Conservation (phyloP, 92 coral and sea anemone species). For the Epizoanthus stellaris region DNA sequence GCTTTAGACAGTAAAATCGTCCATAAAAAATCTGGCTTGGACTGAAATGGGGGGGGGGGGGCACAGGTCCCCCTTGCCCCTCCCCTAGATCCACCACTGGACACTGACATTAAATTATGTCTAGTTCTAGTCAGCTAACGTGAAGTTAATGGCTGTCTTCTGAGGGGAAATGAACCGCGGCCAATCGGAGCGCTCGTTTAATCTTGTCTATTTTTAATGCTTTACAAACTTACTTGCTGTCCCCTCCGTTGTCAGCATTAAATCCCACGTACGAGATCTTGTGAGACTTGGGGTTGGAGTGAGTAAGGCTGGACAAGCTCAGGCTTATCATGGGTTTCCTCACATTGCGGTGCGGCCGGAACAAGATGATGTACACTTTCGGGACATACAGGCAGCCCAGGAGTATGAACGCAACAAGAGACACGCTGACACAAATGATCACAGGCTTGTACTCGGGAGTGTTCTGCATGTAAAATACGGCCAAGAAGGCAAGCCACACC, state of each 20-base stretch:
- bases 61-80: too few species aligned
- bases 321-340: slow-evolving; percentile 76
- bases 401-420: slow-evolving; percentile 89
- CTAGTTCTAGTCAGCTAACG: too few species aligned
- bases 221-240: slow-evolving; percentile 61
- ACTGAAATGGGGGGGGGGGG: too few species aligned
- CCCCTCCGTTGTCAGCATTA: slow-evolving; percentile 42
- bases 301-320: slow-evolving; percentile 91
- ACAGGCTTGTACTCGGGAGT: slow-evolving; percentile 72
- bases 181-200: neutral
- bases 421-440: slow-evolving; percentile 85
- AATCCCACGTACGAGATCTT: slow-evolving; percentile 71
- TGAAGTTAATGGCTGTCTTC: too few species aligned
- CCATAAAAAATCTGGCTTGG: too few species aligned
- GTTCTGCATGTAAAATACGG: slow-evolving; percentile 86
- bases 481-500: slow-evolving; percentile 92
- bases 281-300: slow-evolving; percentile 57
- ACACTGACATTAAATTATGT: too few species aligned
- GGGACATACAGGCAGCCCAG: slow-evolving; percentile 90
- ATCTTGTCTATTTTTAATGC: neutral
- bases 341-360: slow-evolving; percentile 89
- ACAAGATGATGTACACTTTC: slow-evolving; percentile 89
- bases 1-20: too few species aligned
- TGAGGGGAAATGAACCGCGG: too few species aligned
- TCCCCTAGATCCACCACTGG: too few species aligned